phyloP scores from a whole-genome alignment of 2,797 vertebrate species.

The Molossus alvarezi region DNA sequence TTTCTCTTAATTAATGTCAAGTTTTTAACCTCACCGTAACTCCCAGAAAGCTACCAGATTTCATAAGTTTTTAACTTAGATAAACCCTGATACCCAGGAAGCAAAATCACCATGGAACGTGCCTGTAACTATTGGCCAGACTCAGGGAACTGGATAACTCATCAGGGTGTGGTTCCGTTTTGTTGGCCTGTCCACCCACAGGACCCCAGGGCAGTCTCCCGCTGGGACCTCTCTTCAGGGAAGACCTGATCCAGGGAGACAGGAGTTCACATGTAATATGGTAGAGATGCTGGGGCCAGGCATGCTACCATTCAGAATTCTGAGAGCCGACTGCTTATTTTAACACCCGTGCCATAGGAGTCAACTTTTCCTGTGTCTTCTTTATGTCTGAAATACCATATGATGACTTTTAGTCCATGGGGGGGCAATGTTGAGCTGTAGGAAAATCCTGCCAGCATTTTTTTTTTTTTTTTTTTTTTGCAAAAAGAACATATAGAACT shows the following conservation, averaged over 20 bases:
- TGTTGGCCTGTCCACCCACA: not conserved
- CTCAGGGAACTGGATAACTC: not conserved
- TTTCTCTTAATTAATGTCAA: not conserved
- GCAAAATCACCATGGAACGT: not conserved
- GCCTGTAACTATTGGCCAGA: not conserved
- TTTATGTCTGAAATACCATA: not conserved
- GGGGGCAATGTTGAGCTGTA: constrained; percentile 91
- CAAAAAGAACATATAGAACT: constrained; percentile 76
- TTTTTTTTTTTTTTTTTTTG: not conserved
- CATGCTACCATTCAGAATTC: not conserved
- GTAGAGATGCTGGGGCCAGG: not conserved
- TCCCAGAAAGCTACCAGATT: not conserved
- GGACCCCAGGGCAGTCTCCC: not conserved
- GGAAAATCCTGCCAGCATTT: constrained; percentile 73
- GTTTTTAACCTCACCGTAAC: not conserved
- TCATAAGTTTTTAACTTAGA: not conserved
- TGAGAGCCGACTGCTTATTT: not conserved
- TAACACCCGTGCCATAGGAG: not conserved
- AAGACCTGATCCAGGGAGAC: not conserved
- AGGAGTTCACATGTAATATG: not conserved
- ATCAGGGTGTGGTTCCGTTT: not conserved
- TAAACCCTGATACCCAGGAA: not conserved
- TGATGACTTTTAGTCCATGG: constrained; percentile 85
- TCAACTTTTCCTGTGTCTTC: constrained; percentile 46
- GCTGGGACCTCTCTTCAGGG: not conserved